A percentile compares a stretch with the other conserved stretches of the same genome.
Conservation (phyloP, 2,888 invertebrate genomes). For the Habroteleia sp. region DNA sequence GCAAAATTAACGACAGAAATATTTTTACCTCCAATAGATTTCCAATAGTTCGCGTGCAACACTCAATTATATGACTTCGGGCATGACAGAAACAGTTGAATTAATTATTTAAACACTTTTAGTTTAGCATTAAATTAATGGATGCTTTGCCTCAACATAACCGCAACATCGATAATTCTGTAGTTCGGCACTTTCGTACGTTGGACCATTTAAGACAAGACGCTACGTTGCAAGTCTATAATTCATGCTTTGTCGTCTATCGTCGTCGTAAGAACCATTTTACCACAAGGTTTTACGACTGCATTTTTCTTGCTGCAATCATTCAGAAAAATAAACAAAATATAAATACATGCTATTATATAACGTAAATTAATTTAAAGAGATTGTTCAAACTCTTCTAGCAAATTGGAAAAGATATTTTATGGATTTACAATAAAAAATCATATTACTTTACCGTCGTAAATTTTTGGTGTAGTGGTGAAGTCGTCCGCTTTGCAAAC, state of each 20-base stretch:
- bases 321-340: too few relatives aligned
- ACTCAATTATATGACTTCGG: conserved; percentile 34
- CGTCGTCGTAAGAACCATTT: conserved; percentile 4
- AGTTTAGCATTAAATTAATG: conserved; percentile 75
- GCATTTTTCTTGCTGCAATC: too few relatives aligned
- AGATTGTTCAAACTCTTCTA: too few relatives aligned
- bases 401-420: too few relatives aligned
- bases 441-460: too few relatives aligned
- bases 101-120: conserved; percentile 57
- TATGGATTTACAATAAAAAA: too few relatives aligned
- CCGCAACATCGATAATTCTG: conserved; percentile 74
- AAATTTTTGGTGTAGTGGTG: too few relatives aligned
- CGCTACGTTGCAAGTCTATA: conserved; percentile 36
- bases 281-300: background rate
- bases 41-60: conserved; percentile 16
- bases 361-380: too few relatives aligned
- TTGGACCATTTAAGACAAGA: conserved; percentile 62
- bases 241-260: conserved; percentile 23
- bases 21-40: conserved; percentile 16
- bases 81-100: conserved; percentile 38
- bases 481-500: too few relatives aligned
- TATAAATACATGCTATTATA: too few relatives aligned
- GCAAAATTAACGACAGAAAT: conserved; percentile 13
- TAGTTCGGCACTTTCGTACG: conserved; percentile 69
- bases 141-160: conserved; percentile 72